phyloP scores from a whole-genome alignment of 2,888 invertebrate genomes.

The Junonia oenone region DNA sequence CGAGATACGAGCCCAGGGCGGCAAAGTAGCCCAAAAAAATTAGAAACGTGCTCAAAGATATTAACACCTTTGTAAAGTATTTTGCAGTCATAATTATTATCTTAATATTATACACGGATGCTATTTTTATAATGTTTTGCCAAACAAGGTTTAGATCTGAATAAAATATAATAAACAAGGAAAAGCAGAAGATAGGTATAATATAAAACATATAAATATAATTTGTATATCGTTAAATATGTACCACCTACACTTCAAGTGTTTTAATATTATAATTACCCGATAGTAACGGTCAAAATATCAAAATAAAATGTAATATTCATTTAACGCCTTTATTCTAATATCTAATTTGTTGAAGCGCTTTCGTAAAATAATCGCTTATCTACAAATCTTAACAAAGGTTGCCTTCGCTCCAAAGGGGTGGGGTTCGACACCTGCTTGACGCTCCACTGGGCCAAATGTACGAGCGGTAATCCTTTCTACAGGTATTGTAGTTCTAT shows the following conservation, averaged over 20 bases:
- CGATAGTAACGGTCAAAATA: not conserved
- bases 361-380: slow-evolving; percentile 8
- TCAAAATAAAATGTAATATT: not conserved
- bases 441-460: slow-evolving; percentile 4
- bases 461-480: not conserved
- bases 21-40: not conserved
- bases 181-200: too few relatives aligned
- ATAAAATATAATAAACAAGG: too few relatives aligned
- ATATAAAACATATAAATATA: too few relatives aligned
- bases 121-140: too few relatives aligned
- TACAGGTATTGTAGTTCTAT: not conserved
- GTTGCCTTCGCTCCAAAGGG: slow-evolving; percentile 5
- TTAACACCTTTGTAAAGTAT: too few relatives aligned
- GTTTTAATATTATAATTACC: not conserved
- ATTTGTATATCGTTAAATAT: not conserved
- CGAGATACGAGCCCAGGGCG: not conserved
- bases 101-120: too few relatives aligned
- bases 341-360: not conserved
- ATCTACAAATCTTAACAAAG: slow-evolving; percentile 15
- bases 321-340: not conserved
- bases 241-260: not conserved
- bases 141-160: too few relatives aligned
- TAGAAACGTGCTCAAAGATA: too few relatives aligned
- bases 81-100: too few relatives aligned
- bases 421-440: slow-evolving; percentile 14